phyloP scores from a whole-genome alignment of 1,140 invertebrate genomes.

The Periplaneta americana region DNA sequence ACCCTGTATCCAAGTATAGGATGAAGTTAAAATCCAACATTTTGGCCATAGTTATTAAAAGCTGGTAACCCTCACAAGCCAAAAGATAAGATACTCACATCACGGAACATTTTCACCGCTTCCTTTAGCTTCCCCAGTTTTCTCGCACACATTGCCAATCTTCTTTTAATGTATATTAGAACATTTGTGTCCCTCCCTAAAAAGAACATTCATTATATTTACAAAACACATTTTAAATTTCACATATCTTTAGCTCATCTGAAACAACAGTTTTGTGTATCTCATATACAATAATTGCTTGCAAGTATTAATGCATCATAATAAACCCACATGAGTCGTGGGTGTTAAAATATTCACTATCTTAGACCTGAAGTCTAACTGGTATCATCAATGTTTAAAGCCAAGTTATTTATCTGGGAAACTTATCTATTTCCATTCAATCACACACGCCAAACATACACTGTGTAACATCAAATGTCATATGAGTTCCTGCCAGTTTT shows the following conservation, averaged over 20 bases:
- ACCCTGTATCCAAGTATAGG: not conserved
- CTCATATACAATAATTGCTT: not conserved
- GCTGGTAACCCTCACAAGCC: not conserved
- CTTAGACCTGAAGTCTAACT: no score
- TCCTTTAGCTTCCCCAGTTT: conserved; percentile 92
- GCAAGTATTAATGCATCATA: no score
- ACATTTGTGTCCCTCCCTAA: conserved; percentile 86
- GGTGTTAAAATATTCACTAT: no score
- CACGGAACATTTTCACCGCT: conserved; percentile 95
- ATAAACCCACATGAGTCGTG: no score
- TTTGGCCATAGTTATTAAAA: not conserved
- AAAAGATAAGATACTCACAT: conserved; percentile 48
- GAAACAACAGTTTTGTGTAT: not conserved
- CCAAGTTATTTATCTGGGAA: not conserved
- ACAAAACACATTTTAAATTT: not conserved
- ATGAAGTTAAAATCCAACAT: not conserved
- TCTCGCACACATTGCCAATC: conserved; percentile 94
- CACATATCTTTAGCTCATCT: not conserved
- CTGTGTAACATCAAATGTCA: no score
- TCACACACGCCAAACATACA: no score
- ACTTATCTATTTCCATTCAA: no score
- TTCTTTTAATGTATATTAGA: conserved; percentile 88
- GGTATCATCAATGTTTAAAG: not conserved
- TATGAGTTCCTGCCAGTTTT: no score
- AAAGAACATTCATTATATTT: conserved; percentile 17